Percentiles rank a stretch among this genome's conserved stretches.
These are phyloP conservation scores for Leucania comma DNA, from an alignment of 2,888 invertebrate genomes.

Conservation along the genomic window DNA sequence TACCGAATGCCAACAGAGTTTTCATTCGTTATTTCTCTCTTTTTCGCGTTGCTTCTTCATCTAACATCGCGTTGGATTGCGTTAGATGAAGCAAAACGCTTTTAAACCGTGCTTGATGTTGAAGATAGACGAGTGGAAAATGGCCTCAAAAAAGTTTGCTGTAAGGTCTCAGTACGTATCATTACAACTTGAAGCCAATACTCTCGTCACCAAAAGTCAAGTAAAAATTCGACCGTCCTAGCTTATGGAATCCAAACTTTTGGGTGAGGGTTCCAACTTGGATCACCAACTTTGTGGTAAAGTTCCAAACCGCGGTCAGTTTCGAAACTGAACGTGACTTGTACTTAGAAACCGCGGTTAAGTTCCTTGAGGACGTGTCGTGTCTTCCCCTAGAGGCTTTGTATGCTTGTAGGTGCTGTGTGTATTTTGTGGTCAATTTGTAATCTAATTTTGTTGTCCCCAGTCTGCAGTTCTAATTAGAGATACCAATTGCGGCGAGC, in stretches of 20 bases:
- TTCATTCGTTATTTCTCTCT: too few species aligned
- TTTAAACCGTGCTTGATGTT: too few species aligned
- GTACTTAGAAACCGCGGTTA: neutral
- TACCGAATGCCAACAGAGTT: too few species aligned
- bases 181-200: neutral
- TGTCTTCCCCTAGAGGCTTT: neutral
- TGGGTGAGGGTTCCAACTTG: neutral
- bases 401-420: neutral
- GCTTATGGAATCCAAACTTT: constrained; percentile 17
- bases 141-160: too few species aligned
- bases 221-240: neutral
- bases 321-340: constrained; percentile 27
- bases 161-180: neutral
- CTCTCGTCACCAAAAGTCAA: constrained; percentile 10
- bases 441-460: too few species aligned
- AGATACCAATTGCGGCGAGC: too few species aligned
- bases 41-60: too few species aligned
- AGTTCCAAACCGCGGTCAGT: constrained; percentile 25
- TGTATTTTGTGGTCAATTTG: neutral
- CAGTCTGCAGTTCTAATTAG: too few species aligned
- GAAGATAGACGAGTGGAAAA: too few species aligned
- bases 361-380: neutral
- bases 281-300: constrained; percentile 35
- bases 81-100: too few species aligned
- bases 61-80: too few species aligned